Conservation (phyloP, 2,888 invertebrate genomes). For the Brachypalpus laphriformis region DNA sequence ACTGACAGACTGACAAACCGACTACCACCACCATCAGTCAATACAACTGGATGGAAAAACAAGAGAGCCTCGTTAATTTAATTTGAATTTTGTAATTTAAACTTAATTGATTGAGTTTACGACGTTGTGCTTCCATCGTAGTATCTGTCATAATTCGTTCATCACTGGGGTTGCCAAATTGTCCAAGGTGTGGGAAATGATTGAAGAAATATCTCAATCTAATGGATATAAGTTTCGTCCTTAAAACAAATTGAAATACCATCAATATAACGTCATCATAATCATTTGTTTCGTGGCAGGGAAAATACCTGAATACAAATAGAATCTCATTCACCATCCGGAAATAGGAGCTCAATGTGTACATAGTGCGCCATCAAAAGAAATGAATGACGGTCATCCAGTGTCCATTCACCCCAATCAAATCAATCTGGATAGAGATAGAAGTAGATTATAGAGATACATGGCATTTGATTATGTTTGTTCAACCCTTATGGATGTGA, state of each 20-base stretch:
- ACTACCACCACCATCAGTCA: constrained; percentile 33
- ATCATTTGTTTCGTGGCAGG: background rate
- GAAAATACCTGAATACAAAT: constrained; percentile 44
- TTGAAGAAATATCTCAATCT: constrained; percentile 28
- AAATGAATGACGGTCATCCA: constrained; percentile 67
- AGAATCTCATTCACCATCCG: constrained; percentile 24
- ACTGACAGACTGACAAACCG: constrained; percentile 47
- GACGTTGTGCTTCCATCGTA: background rate
- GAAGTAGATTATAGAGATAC: background rate
- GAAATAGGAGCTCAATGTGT: constrained; percentile 54
- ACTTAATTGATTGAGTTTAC: constrained; percentile 60
- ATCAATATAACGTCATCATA: constrained; percentile 16
- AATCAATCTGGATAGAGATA: constrained; percentile 61
- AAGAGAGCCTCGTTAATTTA: constrained; percentile 53
- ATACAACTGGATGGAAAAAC: background rate
- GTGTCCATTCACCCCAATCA: constrained; percentile 70
- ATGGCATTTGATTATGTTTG: constrained; percentile 63
- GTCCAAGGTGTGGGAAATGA: background rate
- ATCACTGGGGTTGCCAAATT: background rate
- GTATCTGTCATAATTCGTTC: constrained; percentile 17
- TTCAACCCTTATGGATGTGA: constrained; percentile 53
- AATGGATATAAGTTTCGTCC: background rate
- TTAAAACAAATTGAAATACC: background rate
- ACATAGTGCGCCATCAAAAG: background rate
- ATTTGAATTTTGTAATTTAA: constrained; percentile 64